These are phyloP conservation scores for Bradypodion ventrale DNA, from an alignment of 2,797 vertebrate genomes.

Conservation along the genomic window DNA sequence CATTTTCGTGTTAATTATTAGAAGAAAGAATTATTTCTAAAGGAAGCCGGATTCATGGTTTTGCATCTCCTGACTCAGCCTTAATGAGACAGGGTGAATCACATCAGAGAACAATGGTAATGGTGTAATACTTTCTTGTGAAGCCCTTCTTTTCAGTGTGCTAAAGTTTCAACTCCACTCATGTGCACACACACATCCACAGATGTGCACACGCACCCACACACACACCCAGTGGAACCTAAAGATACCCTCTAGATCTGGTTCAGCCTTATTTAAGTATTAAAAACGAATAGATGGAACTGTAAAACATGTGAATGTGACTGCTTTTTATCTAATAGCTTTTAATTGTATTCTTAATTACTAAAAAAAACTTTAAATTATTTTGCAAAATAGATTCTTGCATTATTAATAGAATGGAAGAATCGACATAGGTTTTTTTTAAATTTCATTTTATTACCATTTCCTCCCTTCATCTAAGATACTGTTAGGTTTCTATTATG, in stretches of 20 bases:
- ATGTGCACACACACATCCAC: too few relatives aligned
- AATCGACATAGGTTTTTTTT: not conserved
- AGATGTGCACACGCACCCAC: too few relatives aligned
- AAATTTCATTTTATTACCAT: conserved; percentile 13
- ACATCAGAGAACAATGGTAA: not conserved
- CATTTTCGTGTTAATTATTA: conserved; percentile 65
- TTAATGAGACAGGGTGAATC: not conserved
- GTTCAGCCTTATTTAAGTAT: not conserved
- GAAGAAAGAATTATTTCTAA: conserved; percentile 52
- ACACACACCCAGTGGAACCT: too few relatives aligned
- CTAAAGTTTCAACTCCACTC: too few relatives aligned
- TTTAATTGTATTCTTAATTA: conserved; percentile 25
- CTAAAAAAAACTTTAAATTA: not conserved
- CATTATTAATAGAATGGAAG: conserved; percentile 19
- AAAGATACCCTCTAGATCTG: not conserved
- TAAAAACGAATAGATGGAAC: not conserved
- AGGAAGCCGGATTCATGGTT: conserved; percentile 32
- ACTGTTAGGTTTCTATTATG: conserved; percentile 36
- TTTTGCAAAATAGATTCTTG: conserved; percentile 1
- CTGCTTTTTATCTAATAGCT: conserved; percentile 9
- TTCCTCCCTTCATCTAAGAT: conserved; percentile 28
- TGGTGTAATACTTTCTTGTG: not conserved
- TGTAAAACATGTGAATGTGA: not conserved
- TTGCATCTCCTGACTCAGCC: not conserved
- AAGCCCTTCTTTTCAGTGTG: not conserved